Conservation (phyloP, 2,797 vertebrate genomes). For the Sebastes aleutianus region DNA sequence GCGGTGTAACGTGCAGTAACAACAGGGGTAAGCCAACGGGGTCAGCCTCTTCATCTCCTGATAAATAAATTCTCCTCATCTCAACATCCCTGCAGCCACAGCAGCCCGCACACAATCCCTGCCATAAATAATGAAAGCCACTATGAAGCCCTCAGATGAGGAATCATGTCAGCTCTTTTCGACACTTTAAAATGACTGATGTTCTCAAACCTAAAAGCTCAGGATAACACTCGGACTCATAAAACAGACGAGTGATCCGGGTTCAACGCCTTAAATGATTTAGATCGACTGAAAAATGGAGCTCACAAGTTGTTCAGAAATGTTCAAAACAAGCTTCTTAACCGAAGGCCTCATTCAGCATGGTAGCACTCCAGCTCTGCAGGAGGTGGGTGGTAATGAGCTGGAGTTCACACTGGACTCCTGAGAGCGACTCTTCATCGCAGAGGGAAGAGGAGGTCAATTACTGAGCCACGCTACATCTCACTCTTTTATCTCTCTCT, state of each 20-base stretch:
- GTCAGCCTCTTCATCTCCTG: constrained; percentile 39
- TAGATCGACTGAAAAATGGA: not conserved
- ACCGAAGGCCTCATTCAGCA: not conserved
- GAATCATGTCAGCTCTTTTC: constrained; percentile 23
- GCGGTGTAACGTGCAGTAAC: not conserved
- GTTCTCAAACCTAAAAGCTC: constrained; percentile 1
- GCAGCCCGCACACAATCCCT: constrained; percentile 28
- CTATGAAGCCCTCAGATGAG: constrained; percentile 26
- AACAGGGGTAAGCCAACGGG: constrained; percentile 8
- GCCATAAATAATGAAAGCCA: constrained; percentile 52
- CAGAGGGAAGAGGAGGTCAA: constrained; percentile 20
- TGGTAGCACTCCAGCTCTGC: not conserved
- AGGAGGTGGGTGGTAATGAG: constrained; percentile 39
- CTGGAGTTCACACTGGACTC: constrained; percentile 19
- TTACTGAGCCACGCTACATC: constrained; percentile 11
- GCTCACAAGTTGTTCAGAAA: not conserved
- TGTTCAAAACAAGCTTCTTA: not conserved
- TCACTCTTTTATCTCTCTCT: constrained; percentile 17
- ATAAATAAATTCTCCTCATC: constrained; percentile 37
- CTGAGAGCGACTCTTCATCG: constrained; percentile 2
- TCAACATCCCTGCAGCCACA: constrained; percentile 1
- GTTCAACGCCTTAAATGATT: constrained; percentile 1
- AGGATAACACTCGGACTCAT: not conserved
- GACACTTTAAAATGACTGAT: constrained; percentile 18
- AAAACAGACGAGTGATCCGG: not conserved